Base-by-base conservation (phyloP, 1,140 invertebrate genomes). In the Brachionus sp. region DNA sequence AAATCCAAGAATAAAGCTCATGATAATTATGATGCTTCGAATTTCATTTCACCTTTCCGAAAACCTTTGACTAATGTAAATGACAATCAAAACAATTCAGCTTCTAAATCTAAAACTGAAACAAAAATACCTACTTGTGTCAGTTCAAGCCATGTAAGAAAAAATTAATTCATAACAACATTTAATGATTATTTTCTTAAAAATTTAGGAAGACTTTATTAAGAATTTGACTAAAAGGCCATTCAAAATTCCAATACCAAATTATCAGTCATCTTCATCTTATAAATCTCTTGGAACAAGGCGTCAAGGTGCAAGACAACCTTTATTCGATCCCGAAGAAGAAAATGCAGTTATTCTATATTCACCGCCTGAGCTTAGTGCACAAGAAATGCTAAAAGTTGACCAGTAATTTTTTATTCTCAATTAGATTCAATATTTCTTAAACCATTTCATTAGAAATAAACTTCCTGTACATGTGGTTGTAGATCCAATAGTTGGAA, bases 261-360 rank as follows among this genome's bases (percentile, higher is more conserved):
- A 83, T 77, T 70, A 75, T 83, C 64, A 83, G 44, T 35, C 57
- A 19, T 44, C 92, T 92, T 39, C 92, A 92, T 86, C 39, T 6
- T 86, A 86, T 33, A 91, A 93, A 86, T 91, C 91, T 37, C 88
- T 96, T 7, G 95, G 95, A 0, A 90, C 95, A 62, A 90, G 92
- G 75, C 90, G 94, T 46, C 89, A 91, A 85, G 92, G 92, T 16
- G 90, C 92, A 2, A 90, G 93, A 85, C 91, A 92, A 84, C 89
- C 97, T 0, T 88, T 99, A 12, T 94, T 97, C 87, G 97, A 99
- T 90, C 97, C 98, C 0, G 92, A 93, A 86, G 96, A 93, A 86
- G 95, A 96, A 33, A 94, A 94, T 87, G 96, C 98, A 0, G 89
- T 99, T 3, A 92, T 99, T 16, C 90, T 99, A 13, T 98, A 94